Percentiles rank a stretch among this genome's conserved stretches.
Evolutionary conservation across 2,888 invertebrate genomes (phyloP).

Genomic region (Meiosimyza decipiens): DNA sequence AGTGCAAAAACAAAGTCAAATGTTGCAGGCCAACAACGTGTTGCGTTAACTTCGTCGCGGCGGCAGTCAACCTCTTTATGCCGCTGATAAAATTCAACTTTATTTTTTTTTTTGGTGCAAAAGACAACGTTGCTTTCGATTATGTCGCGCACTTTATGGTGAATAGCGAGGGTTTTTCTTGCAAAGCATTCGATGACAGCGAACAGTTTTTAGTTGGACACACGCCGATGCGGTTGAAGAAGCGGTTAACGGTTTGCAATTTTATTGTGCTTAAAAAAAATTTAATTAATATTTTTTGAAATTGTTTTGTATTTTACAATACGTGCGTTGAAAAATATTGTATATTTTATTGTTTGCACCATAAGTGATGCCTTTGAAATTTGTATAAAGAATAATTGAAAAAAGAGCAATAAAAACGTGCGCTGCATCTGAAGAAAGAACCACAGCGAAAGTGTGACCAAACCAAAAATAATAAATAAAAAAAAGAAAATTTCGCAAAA

Average conservation of each 20-base stretch:
- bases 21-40: not conserved
- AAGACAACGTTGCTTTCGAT: too few relatives aligned
- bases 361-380: too few relatives aligned
- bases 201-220: conserved; percentile 61
- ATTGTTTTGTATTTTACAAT: not conserved
- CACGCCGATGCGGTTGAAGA: conserved; percentile 56
- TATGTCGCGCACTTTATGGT: conserved; percentile 39
- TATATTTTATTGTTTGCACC: not conserved
- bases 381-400: not conserved
- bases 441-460: conserved; percentile 45
- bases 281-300: not conserved
- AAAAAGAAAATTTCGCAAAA: conserved; percentile 3
- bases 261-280: conserved; percentile 23
- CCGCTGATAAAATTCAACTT: not conserved
- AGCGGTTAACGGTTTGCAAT: conserved; percentile 48
- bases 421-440: conserved; percentile 3
- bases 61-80: conserved; percentile 10
- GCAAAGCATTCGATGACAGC: conserved; percentile 55
- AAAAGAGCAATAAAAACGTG: conserved; percentile 30
- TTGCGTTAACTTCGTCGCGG: not conserved
- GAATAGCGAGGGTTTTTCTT: conserved; percentile 54
- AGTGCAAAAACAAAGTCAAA: too few relatives aligned
- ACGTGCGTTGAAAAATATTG: not conserved
- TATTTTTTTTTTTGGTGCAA: too few relatives aligned
- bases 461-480: conserved; percentile 19